phyloP scores from a whole-genome alignment of 1,140 invertebrate genomes.

The Bombus fervidus region DNA sequence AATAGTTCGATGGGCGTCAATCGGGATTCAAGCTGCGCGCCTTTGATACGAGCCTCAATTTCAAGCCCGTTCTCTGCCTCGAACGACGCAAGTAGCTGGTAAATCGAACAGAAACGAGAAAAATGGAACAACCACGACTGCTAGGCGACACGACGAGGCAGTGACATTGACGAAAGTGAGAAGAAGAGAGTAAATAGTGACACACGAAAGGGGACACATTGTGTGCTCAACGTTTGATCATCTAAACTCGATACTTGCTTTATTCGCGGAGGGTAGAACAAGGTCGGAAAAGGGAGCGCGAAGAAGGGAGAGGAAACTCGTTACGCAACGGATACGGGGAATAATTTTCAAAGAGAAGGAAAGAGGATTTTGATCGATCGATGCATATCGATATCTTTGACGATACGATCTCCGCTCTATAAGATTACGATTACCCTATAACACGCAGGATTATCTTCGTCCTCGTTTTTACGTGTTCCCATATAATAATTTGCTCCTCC shows the following conservation, averaged over 20 bases:
- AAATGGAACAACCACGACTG: not conserved
- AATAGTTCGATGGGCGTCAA: not conserved
- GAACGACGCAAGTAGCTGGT: not conserved
- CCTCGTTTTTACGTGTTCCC: not conserved
- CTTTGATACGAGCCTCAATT: not conserved
- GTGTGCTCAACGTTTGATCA: not conserved
- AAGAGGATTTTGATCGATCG: not conserved
- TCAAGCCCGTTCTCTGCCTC: not conserved
- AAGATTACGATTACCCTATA: not conserved
- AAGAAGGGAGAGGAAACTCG: not conserved
- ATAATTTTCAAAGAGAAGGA: not conserved
- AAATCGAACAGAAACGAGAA: not conserved
- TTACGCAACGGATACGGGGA: not conserved
- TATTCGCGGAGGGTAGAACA: not conserved
- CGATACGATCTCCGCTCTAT: not conserved
- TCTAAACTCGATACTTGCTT: not conserved
- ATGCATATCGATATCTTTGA: not conserved
- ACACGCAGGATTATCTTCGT: too few relatives aligned
- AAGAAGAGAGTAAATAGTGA: not conserved
- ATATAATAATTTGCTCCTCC: constrained; percentile 1
- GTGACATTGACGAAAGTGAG: not conserved
- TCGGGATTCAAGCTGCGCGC: not conserved
- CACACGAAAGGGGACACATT: not conserved
- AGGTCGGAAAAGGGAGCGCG: not conserved
- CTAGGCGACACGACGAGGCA: not conserved